These are phyloP conservation scores for Sebastes elongatus DNA, from an alignment of 2,797 vertebrate genomes.

Conservation along the genomic window DNA sequence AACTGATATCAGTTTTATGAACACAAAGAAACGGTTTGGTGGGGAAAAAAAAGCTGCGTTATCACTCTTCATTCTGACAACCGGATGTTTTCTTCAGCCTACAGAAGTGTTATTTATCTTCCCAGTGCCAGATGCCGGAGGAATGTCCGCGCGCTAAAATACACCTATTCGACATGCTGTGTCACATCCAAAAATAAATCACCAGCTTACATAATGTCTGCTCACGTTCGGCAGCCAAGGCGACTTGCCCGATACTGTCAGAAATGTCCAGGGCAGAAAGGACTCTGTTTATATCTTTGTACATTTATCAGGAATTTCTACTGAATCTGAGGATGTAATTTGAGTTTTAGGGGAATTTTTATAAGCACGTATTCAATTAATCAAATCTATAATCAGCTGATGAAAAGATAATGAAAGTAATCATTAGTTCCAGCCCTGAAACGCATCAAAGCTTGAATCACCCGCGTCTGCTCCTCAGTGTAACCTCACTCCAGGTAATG, in stretches of 20 bases:
- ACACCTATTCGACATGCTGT: neutral
- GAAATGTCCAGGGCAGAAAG: neutral
- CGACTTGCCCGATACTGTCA: slow-evolving; percentile 1
- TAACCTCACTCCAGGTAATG: slow-evolving; percentile 34
- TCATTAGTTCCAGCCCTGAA: neutral
- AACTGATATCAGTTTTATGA: slow-evolving; percentile 14
- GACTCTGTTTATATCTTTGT: neutral
- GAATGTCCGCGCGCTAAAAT: slow-evolving; percentile 25
- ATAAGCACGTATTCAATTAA: neutral
- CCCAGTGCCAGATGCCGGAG: slow-evolving; percentile 14
- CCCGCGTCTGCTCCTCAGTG: neutral
- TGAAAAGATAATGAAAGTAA: neutral
- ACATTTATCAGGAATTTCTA: neutral
- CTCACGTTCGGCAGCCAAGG: neutral
- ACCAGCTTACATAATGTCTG: slow-evolving; percentile 48
- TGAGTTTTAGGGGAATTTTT: neutral
- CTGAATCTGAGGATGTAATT: neutral
- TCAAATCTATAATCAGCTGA: neutral
- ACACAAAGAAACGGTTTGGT: neutral
- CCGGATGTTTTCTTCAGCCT: slow-evolving; percentile 35
- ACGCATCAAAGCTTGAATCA: neutral
- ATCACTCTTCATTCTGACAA: slow-evolving; percentile 19
- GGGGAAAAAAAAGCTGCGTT: neutral
- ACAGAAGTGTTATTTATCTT: slow-evolving; percentile 39
- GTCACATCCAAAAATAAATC: slow-evolving; percentile 46